Evolutionary conservation across 2,797 vertebrate species (phyloP).

Genomic region (Alexandromys oeconomus): DNA sequence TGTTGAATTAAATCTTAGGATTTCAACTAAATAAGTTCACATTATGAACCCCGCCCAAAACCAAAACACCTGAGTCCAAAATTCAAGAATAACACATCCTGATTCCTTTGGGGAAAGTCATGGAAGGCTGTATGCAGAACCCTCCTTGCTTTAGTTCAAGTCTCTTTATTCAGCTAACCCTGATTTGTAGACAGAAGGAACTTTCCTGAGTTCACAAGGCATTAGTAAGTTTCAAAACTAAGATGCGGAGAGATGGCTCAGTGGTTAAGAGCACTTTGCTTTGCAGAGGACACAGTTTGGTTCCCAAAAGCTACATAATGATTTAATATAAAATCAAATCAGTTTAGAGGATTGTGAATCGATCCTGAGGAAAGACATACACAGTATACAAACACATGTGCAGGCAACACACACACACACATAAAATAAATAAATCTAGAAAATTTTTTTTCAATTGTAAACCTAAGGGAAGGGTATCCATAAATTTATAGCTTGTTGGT

Average conservation of each 20-base stretch:
- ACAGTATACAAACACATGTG: not conserved
- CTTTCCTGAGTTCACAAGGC: not conserved
- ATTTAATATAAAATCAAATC: too few species aligned
- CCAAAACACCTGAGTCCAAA: slow-evolving; percentile 1
- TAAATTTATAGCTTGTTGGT: not conserved
- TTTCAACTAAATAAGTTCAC: not conserved
- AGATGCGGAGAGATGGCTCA: not conserved
- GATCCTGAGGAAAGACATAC: too few species aligned
- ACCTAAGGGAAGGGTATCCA: not conserved
- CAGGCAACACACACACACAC: not conserved
- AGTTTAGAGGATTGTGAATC: too few species aligned
- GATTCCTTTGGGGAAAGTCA: not conserved
- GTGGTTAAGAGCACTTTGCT: not conserved
- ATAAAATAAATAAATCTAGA: not conserved
- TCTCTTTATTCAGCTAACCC: not conserved
- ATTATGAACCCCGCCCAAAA: not conserved
- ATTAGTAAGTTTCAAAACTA: not conserved
- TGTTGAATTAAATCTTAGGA: not conserved
- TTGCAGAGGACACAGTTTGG: not conserved
- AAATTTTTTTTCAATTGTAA: not conserved
- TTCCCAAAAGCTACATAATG: not conserved
- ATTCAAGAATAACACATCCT: not conserved
- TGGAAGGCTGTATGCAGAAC: not conserved
- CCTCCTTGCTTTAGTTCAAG: not conserved
- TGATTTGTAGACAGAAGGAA: not conserved